Percentiles rank a stretch among this genome's conserved stretches.
phyloP scores from a whole-genome alignment of 1,140 invertebrate species.

The Carcinoscorpius rotundicauda region DNA sequence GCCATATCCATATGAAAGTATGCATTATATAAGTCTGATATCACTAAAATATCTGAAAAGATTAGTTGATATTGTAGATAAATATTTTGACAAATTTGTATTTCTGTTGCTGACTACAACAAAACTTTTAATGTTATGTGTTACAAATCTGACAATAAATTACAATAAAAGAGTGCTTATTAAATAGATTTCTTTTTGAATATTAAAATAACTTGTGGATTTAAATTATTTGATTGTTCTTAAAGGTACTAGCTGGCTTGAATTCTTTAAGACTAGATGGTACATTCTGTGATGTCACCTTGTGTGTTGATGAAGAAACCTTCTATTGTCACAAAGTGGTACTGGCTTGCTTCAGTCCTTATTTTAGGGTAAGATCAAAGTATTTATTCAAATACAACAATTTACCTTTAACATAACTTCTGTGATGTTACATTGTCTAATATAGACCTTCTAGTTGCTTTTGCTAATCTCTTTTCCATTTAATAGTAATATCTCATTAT shows the following conservation, averaged over 20 bases:
- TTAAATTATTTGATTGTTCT: conserved; percentile 8
- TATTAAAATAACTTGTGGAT: conserved; percentile 5
- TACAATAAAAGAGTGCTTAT: background rate
- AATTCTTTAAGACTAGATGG: conserved; percentile 38
- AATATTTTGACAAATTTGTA: background rate
- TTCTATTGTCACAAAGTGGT: conserved; percentile 41
- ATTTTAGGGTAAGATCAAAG: conserved; percentile 32
- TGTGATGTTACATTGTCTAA: too few species aligned
- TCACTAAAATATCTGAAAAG: background rate
- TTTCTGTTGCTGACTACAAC: too few species aligned
- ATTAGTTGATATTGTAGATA: background rate
- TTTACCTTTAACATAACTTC: too few species aligned
- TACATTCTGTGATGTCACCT: conserved; percentile 39
- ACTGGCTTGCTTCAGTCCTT: conserved; percentile 39
- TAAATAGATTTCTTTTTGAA: conserved; percentile 1
- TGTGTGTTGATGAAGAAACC: conserved; percentile 35
- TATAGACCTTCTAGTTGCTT: too few species aligned
- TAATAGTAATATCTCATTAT: too few species aligned
- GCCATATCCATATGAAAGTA: background rate
- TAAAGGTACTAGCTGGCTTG: conserved; percentile 39
- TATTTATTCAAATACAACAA: too few species aligned
- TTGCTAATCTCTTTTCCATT: too few species aligned
- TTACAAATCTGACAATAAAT: background rate
- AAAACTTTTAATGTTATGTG: too few species aligned
- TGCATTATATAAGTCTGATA: conserved; percentile 1